Conservation (phyloP, 2,113 vertebrate genomes). For the Neodon shergylaensis region DNA sequence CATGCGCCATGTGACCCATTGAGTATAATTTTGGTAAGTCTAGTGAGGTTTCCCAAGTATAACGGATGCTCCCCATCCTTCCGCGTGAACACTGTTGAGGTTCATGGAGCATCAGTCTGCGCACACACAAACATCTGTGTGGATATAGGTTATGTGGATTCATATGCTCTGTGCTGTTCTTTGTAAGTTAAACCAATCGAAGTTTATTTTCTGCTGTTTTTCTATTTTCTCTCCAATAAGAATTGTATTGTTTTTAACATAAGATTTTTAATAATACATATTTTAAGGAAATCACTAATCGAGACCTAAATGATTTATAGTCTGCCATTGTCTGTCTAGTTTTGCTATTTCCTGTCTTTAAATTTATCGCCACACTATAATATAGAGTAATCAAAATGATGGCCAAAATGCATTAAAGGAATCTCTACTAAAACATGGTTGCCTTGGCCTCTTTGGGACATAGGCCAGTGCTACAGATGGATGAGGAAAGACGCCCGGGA, state of each 20-base stretch:
- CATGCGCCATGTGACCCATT: not conserved
- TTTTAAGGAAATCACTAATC: slow-evolving; percentile 29
- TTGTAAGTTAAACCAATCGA: not conserved
- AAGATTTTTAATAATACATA: not conserved
- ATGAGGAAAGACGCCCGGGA: not conserved
- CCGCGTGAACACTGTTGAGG: not conserved
- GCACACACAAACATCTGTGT: not conserved
- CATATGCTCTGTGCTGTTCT: not conserved
- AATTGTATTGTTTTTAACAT: not conserved
- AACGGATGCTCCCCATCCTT: not conserved
- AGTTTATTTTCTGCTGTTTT: not conserved
- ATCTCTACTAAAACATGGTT: not conserved
- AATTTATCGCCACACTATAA: not conserved
- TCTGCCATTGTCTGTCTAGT: not conserved
- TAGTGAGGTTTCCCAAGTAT: not conserved
- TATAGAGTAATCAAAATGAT: not conserved
- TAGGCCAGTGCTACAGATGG: not conserved
- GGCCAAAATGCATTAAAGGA: not conserved
- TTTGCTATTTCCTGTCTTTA: slow-evolving; percentile 9
- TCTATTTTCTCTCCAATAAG: not conserved
- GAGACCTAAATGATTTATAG: not conserved
- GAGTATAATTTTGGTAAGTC: not conserved
- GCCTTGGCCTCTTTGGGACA: not conserved
- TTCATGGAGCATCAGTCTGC: not conserved
- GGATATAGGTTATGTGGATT: not conserved